These are phyloP conservation scores for Anthonomus grandis DNA, from an alignment of 1,140 invertebrate species.

Conservation along the genomic window DNA sequence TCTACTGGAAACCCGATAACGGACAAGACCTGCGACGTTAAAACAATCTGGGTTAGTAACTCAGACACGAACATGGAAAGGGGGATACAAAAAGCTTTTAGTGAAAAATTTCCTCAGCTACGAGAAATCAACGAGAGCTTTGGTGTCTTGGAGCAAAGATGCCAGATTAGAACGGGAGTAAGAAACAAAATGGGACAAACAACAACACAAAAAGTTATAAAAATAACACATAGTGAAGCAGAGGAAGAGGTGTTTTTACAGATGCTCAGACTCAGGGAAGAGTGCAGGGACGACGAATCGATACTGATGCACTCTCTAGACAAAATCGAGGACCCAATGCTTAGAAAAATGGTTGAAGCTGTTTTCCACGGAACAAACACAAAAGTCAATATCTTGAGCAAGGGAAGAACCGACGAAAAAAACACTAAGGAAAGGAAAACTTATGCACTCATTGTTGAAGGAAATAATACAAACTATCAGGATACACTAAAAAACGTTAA, in stretches of 20 bases:
- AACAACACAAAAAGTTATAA: conserved; percentile 11
- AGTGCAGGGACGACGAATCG: neutral
- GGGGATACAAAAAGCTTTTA: conserved; percentile 16
- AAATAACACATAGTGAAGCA: neutral
- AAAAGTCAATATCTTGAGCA: neutral
- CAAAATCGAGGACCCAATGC: too few relatives aligned
- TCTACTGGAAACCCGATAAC: too few relatives aligned
- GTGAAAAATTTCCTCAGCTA: conserved; percentile 19
- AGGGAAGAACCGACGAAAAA: neutral
- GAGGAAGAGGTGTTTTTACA: conserved; percentile 6
- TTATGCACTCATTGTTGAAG: neutral
- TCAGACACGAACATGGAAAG: conserved; percentile 16
- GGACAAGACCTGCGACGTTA: too few relatives aligned
- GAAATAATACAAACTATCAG: neutral
- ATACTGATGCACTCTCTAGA: conserved; percentile 8
- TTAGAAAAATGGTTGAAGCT: conserved; percentile 4
- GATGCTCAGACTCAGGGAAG: neutral
- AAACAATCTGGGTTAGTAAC: too few relatives aligned
- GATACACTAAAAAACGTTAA: neutral
- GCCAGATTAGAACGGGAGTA: conserved; percentile 5
- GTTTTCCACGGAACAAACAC: conserved; percentile 3
- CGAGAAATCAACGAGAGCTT: conserved; percentile 2
- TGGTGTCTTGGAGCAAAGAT: conserved; percentile 16
- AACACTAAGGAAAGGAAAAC: neutral
- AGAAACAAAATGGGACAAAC: neutral